Evolutionary conservation across 2,113 vertebrate species (phyloP).

Genomic region (Hippolais icterina): DNA sequence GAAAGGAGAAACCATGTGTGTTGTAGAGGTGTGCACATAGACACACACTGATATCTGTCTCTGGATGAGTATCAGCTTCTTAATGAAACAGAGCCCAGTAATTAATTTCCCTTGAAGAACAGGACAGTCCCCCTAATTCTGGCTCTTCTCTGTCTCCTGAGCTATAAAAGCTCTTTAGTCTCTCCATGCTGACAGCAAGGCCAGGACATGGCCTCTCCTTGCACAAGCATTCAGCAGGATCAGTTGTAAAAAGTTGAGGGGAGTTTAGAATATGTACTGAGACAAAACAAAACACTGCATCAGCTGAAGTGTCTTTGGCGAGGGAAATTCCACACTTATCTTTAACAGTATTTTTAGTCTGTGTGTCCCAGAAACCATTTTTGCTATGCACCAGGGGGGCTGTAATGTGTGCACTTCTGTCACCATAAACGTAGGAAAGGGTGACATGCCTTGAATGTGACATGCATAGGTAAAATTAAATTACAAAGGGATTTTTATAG

Average conservation of each 20-base stretch:
- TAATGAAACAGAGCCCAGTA: background rate
- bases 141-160: background rate
- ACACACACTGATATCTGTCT: background rate
- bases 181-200: background rate
- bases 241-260: background rate
- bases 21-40: accelerated
- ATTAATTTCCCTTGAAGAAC: background rate
- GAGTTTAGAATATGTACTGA: background rate
- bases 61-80: background rate
- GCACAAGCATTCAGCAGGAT: background rate
- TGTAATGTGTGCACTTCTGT: slow-evolving; percentile 24
- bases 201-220: background rate
- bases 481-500: background rate
- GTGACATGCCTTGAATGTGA: slow-evolving; percentile 6
- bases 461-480: slow-evolving; percentile 25
- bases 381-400: slow-evolving; percentile 7
- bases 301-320: background rate
- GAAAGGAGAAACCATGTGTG: too few species aligned
- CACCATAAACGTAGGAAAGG: slow-evolving; percentile 36
- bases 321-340: slow-evolving; percentile 50
- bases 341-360: slow-evolving; percentile 53
- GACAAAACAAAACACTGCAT: background rate
- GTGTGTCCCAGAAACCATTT: slow-evolving; percentile 55
- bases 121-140: background rate
- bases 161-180: background rate